phyloP scores from a whole-genome alignment of 2,888 invertebrate species.

The Scaptomyza flava region DNA sequence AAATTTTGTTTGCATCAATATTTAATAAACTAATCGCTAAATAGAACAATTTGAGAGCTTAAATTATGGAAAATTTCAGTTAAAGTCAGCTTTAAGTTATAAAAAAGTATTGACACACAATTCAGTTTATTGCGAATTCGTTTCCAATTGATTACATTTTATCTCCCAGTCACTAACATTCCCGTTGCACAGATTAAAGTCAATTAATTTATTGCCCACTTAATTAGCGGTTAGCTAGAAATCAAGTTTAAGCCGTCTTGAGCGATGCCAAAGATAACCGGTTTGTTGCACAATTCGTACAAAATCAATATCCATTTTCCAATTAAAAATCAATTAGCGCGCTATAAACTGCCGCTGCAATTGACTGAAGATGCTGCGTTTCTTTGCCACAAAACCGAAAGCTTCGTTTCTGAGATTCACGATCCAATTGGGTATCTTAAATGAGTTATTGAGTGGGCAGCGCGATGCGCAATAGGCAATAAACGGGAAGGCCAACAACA shows the following conservation, averaged over 20 bases:
- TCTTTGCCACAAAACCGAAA: slow-evolving; percentile 19
- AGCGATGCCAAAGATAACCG: slow-evolving; percentile 46
- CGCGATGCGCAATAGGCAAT: slow-evolving; percentile 3
- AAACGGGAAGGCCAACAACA: slow-evolving; percentile 5
- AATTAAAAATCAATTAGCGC: slow-evolving; percentile 71
- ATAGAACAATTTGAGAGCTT: background rate
- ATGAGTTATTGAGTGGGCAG: slow-evolving; percentile 21
- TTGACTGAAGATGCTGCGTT: slow-evolving; percentile 45
- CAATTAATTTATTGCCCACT: slow-evolving; percentile 56
- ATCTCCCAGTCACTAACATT: slow-evolving; percentile 32
- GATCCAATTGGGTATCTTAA: slow-evolving; percentile 8
- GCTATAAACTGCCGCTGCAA: slow-evolving; percentile 53
- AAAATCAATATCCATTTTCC: slow-evolving; percentile 68
- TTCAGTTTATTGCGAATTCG: slow-evolving; percentile 16
- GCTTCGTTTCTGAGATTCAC: slow-evolving; percentile 3
- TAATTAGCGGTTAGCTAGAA: slow-evolving; percentile 43
- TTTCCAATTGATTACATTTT: slow-evolving; percentile 28
- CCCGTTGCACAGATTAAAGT: slow-evolving; percentile 40
- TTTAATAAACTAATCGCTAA: background rate
- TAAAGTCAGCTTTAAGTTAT: background rate
- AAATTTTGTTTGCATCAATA: background rate
- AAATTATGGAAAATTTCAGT: background rate
- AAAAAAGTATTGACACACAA: background rate
- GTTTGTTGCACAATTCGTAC: slow-evolving; percentile 69
- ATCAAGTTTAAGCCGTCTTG: slow-evolving; percentile 29